A percentile compares a stretch with the other conserved stretches of the same genome.
Conservation (phyloP, 2,888 invertebrate genomes). For the Toxonevra muliebris region DNA sequence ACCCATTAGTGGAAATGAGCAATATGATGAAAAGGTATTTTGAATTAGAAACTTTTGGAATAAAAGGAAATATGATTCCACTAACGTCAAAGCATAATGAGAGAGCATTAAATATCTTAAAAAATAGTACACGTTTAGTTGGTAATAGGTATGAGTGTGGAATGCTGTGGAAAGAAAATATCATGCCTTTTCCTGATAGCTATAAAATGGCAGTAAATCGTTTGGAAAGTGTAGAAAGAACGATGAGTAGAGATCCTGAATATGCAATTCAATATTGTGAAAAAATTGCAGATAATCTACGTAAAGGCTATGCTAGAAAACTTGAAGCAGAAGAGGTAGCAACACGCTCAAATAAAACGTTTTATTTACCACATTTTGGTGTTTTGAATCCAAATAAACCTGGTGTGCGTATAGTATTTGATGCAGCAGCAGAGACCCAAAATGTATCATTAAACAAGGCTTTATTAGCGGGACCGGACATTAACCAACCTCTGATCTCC, state of each 20-base stretch:
- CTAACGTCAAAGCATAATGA: not conserved
- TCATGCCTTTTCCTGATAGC: not conserved
- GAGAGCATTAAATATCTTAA: not conserved
- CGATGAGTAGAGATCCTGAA: slow-evolving; percentile 1
- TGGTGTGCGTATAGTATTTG: too few relatives aligned
- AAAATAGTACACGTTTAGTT: slow-evolving; percentile 5
- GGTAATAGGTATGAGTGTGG: slow-evolving; percentile 10
- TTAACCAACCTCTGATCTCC: slow-evolving; percentile 11
- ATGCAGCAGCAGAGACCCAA: slow-evolving; percentile 21
- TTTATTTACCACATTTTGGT: too few relatives aligned
- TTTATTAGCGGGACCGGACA: slow-evolving; percentile 12
- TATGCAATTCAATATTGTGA: slow-evolving; percentile 3
- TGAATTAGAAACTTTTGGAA: not conserved
- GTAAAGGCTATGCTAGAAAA: slow-evolving; percentile 13
- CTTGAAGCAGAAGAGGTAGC: too few relatives aligned
- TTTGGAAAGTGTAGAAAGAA: slow-evolving; percentile 18
- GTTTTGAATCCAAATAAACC: too few relatives aligned
- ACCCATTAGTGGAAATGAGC: not conserved
- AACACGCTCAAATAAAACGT: too few relatives aligned
- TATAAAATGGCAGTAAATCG: slow-evolving; percentile 17
- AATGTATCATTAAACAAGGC: slow-evolving; percentile 16
- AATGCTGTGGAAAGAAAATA: slow-evolving; percentile 10
- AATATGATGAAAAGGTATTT: not conserved
- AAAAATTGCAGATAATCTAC: slow-evolving; percentile 5
- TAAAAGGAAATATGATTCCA: not conserved